A percentile compares a stretch with the other conserved stretches of the same genome.
These are phyloP conservation scores for Trichonephila clavipes DNA, from an alignment of 1,140 invertebrate genomes.

Conservation along the genomic window DNA sequence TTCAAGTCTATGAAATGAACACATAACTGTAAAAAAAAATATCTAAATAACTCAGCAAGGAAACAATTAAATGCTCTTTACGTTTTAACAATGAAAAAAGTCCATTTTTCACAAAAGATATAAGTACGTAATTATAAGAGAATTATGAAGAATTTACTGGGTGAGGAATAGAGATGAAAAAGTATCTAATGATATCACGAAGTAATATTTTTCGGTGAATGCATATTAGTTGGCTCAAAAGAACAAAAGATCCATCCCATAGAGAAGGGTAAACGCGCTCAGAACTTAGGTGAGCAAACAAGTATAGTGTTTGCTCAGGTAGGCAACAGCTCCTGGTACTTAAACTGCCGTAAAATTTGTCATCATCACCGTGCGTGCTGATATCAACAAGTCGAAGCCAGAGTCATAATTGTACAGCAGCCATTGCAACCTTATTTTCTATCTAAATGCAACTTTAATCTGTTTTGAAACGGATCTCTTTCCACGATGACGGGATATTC, in stretches of 20 bases:
- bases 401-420: background rate
- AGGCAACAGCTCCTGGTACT: constrained; percentile 3
- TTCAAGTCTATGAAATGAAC: no score
- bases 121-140: no score
- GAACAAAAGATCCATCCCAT: background rate
- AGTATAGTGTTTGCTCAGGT: background rate
- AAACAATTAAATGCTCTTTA: no score
- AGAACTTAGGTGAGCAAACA: background rate
- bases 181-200: background rate
- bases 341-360: constrained; percentile 38
- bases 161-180: no score
- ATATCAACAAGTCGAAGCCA: constrained; percentile 17
- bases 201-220: background rate
- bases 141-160: no score
- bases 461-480: background rate
- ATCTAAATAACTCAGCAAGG: no score
- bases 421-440: background rate
- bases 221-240: background rate
- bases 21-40: no score
- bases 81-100: no score
- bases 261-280: background rate
- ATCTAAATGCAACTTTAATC: constrained; percentile 33
- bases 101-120: no score
- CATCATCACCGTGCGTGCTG: background rate
- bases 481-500: background rate